phyloP scores from a whole-genome alignment of 2,888 invertebrate species.

The Kryphioiulus occultus region DNA sequence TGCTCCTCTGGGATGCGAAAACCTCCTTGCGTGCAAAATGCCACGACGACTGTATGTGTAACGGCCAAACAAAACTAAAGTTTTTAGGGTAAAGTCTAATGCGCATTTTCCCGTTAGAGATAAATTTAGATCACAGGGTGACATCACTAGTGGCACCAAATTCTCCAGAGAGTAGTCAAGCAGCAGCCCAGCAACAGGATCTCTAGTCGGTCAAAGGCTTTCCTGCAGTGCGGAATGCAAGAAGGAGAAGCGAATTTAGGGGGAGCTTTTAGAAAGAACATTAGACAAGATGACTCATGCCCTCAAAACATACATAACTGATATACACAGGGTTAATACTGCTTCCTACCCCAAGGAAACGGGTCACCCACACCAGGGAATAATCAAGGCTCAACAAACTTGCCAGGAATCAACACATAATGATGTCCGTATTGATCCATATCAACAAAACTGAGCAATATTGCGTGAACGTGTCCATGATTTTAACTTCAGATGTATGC shows the following conservation, averaged over 20 bases:
- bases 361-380: not conserved
- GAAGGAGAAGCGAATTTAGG: not conserved
- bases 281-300: not conserved
- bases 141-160: not conserved
- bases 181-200: not conserved
- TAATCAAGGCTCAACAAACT: too few relatives aligned
- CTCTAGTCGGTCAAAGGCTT: not conserved
- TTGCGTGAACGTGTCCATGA: too few relatives aligned
- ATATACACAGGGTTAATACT: not conserved
- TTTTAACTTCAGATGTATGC: too few relatives aligned
- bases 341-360: not conserved
- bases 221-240: not conserved
- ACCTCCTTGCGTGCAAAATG: constrained; percentile 7
- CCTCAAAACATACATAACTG: not conserved
- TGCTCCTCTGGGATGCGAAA: not conserved
- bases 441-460: too few relatives aligned
- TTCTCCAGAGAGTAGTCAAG: not conserved
- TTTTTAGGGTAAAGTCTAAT: not conserved
- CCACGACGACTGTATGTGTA: not conserved
- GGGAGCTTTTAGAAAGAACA: not conserved
- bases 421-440: too few relatives aligned
- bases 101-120: constrained; percentile 20
- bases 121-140: constrained; percentile 21
- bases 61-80: not conserved
- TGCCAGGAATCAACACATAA: too few relatives aligned